Percentiles rank a stretch among this genome's conserved stretches.
Conservation (phyloP, 2,113 vertebrate species). For the Sinocyclocheilus maitianheensis region DNA sequence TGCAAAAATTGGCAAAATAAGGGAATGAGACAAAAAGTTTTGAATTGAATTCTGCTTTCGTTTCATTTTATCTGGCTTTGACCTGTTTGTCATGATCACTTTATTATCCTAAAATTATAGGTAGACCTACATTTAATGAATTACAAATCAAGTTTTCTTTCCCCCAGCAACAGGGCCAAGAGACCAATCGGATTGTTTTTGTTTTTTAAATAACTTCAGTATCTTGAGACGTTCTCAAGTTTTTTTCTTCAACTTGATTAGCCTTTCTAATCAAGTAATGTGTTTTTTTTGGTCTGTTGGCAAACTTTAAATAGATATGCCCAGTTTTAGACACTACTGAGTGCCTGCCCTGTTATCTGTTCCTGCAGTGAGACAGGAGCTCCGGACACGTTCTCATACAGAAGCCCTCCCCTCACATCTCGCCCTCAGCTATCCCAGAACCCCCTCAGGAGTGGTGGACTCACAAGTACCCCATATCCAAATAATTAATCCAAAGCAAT, state of each 20-base stretch:
- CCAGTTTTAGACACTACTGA: slow-evolving; percentile 29
- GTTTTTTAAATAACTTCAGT: slow-evolving; percentile 37
- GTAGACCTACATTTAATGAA: slow-evolving; percentile 17
- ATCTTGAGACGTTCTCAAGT: slow-evolving; percentile 30
- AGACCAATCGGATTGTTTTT: slow-evolving; percentile 36
- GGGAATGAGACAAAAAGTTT: not conserved
- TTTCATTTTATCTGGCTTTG: not conserved
- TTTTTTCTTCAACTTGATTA: slow-evolving; percentile 47
- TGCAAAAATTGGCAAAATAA: not conserved
- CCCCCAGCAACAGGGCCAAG: slow-evolving; percentile 23
- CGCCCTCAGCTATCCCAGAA: slow-evolving; percentile 60
- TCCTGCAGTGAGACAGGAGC: slow-evolving; percentile 44
- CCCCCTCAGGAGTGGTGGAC: slow-evolving; percentile 75
- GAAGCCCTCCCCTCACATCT: slow-evolving; percentile 50
- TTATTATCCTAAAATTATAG: slow-evolving; percentile 1
- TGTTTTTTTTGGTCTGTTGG: not conserved
- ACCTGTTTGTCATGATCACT: not conserved
- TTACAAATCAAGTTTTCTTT: slow-evolving; percentile 36
- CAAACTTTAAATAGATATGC: slow-evolving; percentile 48
- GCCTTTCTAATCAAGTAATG: slow-evolving; percentile 44
- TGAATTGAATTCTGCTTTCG: not conserved
- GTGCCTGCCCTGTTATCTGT: slow-evolving; percentile 39
- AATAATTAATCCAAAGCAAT: slow-evolving; percentile 85
- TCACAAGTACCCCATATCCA: slow-evolving; percentile 76
- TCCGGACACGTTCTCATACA: slow-evolving; percentile 49